Evolutionary conservation across 2,888 invertebrate species (phyloP).

Genomic region (Cyaniris semiargus): DNA sequence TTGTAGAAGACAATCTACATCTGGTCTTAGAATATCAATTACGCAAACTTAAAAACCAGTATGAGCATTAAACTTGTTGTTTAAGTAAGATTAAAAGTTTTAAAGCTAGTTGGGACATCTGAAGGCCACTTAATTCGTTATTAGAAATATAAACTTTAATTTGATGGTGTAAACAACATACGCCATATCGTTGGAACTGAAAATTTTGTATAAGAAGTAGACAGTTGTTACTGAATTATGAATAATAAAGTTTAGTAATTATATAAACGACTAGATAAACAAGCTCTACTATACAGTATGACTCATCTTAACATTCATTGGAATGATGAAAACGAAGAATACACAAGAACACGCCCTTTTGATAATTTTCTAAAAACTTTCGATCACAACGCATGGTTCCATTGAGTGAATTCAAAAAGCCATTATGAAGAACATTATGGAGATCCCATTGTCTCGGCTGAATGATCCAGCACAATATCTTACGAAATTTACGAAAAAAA

Average conservation of each 20-base stretch:
- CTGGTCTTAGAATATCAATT: conserved; percentile 22
- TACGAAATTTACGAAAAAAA: conserved; percentile 78
- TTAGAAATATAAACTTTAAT: neutral
- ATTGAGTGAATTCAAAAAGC: conserved; percentile 71
- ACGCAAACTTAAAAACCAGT: conserved; percentile 26
- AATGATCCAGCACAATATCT: conserved; percentile 76
- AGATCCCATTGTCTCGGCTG: conserved; percentile 74
- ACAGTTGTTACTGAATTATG: neutral
- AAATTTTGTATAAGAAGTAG: neutral
- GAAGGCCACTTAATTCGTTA: neutral
- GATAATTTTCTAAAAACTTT: conserved; percentile 62
- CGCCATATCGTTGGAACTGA: neutral
- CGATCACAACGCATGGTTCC: conserved; percentile 69
- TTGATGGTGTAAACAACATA: neutral
- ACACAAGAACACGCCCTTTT: conserved; percentile 40
- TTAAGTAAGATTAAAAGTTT: conserved; percentile 23
- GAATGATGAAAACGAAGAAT: neutral
- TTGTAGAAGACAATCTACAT: conserved; percentile 14
- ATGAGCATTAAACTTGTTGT: conserved; percentile 1
- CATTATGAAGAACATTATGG: conserved; percentile 74
- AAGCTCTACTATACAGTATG: neutral
- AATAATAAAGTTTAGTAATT: neutral
- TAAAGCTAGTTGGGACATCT: neutral
- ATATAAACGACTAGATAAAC: neutral
- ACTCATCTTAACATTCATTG: conserved; percentile 1